Conservation (phyloP, 1,140 invertebrate species). For the Globodera rostochiensis region DNA sequence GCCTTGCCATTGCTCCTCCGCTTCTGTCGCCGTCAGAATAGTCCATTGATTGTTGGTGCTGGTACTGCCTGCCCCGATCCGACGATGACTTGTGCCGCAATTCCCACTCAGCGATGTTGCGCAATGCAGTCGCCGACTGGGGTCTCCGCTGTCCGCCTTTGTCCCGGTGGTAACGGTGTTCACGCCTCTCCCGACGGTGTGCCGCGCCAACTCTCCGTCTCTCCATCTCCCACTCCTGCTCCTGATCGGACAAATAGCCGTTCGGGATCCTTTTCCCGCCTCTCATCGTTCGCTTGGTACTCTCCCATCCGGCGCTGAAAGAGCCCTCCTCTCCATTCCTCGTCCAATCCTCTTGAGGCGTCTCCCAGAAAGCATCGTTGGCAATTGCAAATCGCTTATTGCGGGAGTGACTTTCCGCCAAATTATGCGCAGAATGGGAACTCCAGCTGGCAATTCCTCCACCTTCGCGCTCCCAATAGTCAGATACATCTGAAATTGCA, state of each 20-base stretch:
- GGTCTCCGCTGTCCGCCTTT: constrained; percentile 34
- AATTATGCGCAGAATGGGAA: constrained; percentile 20
- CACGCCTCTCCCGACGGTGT: constrained; percentile 17
- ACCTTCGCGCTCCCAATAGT: not conserved
- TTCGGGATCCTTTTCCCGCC: constrained; percentile 7
- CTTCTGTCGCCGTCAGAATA: constrained; percentile 17
- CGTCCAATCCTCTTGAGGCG: constrained; percentile 7
- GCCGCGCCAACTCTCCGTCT: constrained; percentile 14
- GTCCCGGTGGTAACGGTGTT: constrained; percentile 31
- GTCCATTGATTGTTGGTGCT: constrained; percentile 1
- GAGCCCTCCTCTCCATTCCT: constrained; percentile 8
- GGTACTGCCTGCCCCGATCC: constrained; percentile 26
- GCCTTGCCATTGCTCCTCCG: not conserved
- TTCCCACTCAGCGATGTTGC: constrained; percentile 45
- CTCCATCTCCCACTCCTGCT: constrained; percentile 21
- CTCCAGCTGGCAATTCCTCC: not conserved
- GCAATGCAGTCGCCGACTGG: constrained; percentile 45
- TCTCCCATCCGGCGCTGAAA: constrained; percentile 2
- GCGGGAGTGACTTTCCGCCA: not conserved
- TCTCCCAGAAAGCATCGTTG: not conserved
- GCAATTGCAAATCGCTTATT: not conserved
- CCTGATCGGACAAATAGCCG: constrained; percentile 51
- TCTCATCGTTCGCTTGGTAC: constrained; percentile 1
- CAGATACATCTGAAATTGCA: not conserved
- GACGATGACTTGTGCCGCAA: constrained; percentile 1